Percentiles rank a stretch among this genome's conserved stretches.
phyloP scores from a whole-genome alignment of 2,888 invertebrate species.

The Xanthorhoe spadicearia region DNA sequence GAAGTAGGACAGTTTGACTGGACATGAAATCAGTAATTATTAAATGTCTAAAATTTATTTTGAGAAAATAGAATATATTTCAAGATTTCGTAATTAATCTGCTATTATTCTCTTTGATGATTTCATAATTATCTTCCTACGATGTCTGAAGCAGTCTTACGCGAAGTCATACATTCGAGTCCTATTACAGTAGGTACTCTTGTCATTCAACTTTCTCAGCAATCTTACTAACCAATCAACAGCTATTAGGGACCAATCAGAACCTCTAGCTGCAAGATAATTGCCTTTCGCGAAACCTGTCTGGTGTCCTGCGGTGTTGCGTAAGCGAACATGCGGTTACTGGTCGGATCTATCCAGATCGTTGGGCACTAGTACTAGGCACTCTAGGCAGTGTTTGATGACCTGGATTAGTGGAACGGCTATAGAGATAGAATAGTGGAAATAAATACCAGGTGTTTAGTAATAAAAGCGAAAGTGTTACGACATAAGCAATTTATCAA shows the following conservation, averaged over 20 bases:
- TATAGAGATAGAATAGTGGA: not conserved
- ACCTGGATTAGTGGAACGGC: constrained; percentile 1
- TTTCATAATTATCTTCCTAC: too few relatives aligned
- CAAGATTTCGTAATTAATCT: too few relatives aligned
- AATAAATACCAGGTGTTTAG: not conserved
- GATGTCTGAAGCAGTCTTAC: too few relatives aligned
- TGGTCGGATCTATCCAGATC: not conserved
- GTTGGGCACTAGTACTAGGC: not conserved
- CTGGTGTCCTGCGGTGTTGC: constrained; percentile 22
- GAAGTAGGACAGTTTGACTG: not conserved
- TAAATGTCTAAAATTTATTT: too few relatives aligned
- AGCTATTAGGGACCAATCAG: constrained; percentile 26
- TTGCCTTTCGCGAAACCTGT: constrained; percentile 26
- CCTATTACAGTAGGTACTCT: not conserved
- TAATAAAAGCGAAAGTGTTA: not conserved
- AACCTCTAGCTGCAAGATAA: constrained; percentile 21
- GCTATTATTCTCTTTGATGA: too few relatives aligned
- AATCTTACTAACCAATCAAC: constrained; percentile 24
- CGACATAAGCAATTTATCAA: too few relatives aligned
- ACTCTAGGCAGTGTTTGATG: not conserved
- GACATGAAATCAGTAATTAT: not conserved
- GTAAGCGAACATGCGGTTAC: constrained; percentile 12
- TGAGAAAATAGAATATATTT: too few relatives aligned
- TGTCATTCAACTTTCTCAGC: not conserved
- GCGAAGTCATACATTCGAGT: not conserved